Conservation (phyloP, 2,113 vertebrate species). For the Pimephales promelas region DNA sequence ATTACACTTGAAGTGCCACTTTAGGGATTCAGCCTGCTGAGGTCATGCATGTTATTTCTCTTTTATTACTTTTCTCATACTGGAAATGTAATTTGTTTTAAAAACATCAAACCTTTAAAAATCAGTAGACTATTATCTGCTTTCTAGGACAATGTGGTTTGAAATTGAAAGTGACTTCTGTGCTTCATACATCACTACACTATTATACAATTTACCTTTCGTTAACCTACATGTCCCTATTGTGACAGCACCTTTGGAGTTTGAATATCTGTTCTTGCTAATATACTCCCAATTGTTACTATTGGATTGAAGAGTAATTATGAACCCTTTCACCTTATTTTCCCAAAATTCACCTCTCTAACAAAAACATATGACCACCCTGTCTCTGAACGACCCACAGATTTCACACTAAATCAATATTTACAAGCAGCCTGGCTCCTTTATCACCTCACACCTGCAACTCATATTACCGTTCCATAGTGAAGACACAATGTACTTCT, state of each 20-base stretch:
- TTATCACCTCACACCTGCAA: slow-evolving; percentile 55
- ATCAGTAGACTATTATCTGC: neutral
- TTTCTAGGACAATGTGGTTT: neutral
- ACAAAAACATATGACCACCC: neutral
- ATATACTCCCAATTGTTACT: neutral
- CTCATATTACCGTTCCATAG: slow-evolving; percentile 26
- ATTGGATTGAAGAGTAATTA: neutral
- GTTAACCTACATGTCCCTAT: too few relatives aligned
- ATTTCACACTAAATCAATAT: slow-evolving; percentile 51
- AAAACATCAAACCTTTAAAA: neutral
- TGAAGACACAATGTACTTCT: slow-evolving; percentile 33
- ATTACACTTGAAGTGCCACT: slow-evolving; percentile 32
- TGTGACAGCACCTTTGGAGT: neutral
- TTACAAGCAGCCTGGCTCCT: slow-evolving; percentile 44
- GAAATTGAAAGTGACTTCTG: too few relatives aligned
- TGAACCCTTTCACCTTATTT: neutral
- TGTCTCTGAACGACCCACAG: slow-evolving; percentile 19
- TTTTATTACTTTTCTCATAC: slow-evolving; percentile 10
- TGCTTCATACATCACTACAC: too few relatives aligned
- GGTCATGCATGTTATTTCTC: slow-evolving; percentile 6
- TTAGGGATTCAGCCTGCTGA: neutral
- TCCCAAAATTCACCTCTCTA: neutral
- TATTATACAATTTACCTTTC: too few relatives aligned
- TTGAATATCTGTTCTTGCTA: neutral
- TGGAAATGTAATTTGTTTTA: neutral